phyloP scores from a whole-genome alignment of 2,888 invertebrate genomes.

The Cinara cedri region DNA sequence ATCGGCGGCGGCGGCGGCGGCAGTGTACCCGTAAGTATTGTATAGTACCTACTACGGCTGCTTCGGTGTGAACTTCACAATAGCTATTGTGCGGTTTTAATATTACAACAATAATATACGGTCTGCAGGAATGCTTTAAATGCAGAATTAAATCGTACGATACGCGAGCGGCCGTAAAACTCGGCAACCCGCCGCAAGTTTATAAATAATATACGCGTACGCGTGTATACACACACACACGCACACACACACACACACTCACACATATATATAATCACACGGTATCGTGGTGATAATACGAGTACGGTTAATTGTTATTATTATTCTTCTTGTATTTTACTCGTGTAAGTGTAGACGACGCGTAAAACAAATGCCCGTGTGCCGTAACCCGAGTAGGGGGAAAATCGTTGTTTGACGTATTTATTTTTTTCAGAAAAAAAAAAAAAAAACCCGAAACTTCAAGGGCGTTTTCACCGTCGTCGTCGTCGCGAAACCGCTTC shows the following conservation, averaged over 20 bases:
- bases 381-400: neutral
- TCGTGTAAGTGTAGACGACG: no score
- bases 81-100: slow-evolving; percentile 37
- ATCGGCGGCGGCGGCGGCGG: neutral
- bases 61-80: neutral
- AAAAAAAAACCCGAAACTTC: no score
- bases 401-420: neutral
- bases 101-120: neutral
- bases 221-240: neutral
- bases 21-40: neutral
- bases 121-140: slow-evolving; percentile 14
- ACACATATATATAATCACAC: neutral
- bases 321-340: neutral
- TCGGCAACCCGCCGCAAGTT: neutral
- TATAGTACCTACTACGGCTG: no score
- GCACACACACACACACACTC: neutral
- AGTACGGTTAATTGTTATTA: neutral
- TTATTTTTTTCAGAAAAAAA: neutral
- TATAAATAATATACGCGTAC: neutral
- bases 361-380: neutral
- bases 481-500: slow-evolving; percentile 1
- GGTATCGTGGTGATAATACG: no score
- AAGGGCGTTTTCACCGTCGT: slow-evolving; percentile 5
- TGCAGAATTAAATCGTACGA: slow-evolving; percentile 19
- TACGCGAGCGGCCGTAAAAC: neutral